phyloP scores from a whole-genome alignment of 2,113 vertebrate genomes.

The Lonchura striata region DNA sequence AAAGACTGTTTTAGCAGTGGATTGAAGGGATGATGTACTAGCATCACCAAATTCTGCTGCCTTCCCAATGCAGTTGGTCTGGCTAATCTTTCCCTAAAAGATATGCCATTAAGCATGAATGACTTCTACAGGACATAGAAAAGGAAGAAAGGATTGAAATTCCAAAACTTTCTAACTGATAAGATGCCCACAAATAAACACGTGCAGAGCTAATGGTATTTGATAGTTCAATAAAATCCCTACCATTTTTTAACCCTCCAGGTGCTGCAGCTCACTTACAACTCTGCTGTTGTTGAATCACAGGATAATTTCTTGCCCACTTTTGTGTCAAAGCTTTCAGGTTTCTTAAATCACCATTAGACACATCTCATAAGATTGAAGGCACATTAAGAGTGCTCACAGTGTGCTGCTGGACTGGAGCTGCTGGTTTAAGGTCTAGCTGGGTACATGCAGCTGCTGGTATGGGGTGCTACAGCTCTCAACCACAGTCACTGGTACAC shows the following conservation, averaged over 20 bases:
- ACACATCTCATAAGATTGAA: background rate
- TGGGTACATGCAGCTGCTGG: background rate
- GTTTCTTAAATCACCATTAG: background rate
- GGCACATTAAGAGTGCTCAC: background rate
- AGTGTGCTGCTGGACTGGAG: background rate
- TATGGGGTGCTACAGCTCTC: background rate
- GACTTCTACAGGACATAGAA: background rate
- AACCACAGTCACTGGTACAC: fast-evolving
- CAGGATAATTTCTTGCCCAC: background rate
- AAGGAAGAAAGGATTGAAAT: background rate
- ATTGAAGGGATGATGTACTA: background rate
- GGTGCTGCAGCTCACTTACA: background rate
- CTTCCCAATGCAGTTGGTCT: background rate
- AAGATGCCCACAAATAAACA: background rate
- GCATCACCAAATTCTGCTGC: background rate
- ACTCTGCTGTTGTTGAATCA: background rate
- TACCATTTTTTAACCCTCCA: background rate
- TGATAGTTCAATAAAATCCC: background rate
- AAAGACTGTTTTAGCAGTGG: background rate
- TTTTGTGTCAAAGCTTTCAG: background rate
- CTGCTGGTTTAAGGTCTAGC: background rate
- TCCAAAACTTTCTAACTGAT: background rate
- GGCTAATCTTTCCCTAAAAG: background rate
- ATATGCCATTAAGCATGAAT: fast-evolving
- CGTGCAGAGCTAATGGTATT: background rate